phyloP scores from a whole-genome alignment of 2,113 vertebrate genomes.

The Delphinus delphis region DNA sequence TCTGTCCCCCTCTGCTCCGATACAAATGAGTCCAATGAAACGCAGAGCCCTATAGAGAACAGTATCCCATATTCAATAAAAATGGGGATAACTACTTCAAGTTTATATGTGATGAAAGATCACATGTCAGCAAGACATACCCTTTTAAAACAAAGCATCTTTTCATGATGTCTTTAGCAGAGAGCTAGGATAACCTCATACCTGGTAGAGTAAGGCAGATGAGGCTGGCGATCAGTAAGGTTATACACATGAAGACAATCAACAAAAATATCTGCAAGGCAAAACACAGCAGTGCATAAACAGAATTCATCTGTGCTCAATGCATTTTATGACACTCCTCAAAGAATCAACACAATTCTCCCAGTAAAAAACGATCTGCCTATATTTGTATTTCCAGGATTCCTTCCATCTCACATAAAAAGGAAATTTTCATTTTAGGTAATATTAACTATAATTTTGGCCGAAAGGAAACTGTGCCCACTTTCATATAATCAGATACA shows the following conservation, averaged over 20 bases:
- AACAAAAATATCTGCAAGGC: conserved; percentile 93
- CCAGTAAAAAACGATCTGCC: not conserved
- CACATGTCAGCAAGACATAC: not conserved
- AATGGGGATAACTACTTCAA: not conserved
- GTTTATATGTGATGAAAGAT: not conserved
- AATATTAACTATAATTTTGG: not conserved
- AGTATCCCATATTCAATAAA: not conserved
- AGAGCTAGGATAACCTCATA: conserved; percentile 76
- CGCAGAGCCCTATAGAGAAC: not conserved
- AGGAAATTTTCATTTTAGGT: not conserved
- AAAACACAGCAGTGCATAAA: not conserved
- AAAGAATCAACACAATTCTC: not conserved
- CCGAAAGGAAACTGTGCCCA: not conserved
- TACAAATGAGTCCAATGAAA: not conserved
- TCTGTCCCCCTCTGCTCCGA: not conserved
- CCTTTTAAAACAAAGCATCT: not conserved
- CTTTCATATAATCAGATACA: not conserved
- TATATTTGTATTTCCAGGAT: not conserved
- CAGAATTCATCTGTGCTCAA: not conserved
- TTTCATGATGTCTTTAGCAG: not conserved
- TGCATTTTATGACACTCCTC: not conserved
- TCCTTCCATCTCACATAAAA: not conserved
- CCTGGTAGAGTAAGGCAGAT: conserved; percentile 98
- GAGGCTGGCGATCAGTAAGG: conserved; percentile 96
- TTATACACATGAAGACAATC: conserved; percentile 98